These are phyloP conservation scores for Drosophila pseudoobscura DNA, from an alignment of 1,140 invertebrate species.

Conservation along the genomic window DNA sequence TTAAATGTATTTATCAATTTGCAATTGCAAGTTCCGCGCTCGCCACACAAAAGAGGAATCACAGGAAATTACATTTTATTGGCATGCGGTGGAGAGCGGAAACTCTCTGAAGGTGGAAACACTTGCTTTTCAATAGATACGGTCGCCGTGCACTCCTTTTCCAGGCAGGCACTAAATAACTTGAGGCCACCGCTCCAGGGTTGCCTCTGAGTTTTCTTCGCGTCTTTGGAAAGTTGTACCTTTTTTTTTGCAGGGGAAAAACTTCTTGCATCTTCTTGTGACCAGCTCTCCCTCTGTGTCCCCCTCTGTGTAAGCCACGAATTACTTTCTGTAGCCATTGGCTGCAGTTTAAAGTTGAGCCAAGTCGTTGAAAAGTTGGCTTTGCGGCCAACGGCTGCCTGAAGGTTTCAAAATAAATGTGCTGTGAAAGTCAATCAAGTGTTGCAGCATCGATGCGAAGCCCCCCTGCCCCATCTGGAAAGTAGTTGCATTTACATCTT, in stretches of 20 bases:
- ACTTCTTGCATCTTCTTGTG: constrained; percentile 13
- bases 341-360: constrained; percentile 70
- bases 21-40: constrained; percentile 53
- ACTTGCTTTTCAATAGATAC: too few relatives aligned
- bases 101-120: too few relatives aligned
- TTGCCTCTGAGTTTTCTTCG: too few relatives aligned
- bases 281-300: background rate
- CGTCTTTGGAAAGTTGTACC: too few relatives aligned
- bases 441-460: constrained; percentile 63
- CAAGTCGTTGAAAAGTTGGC: constrained; percentile 78
- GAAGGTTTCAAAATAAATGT: constrained; percentile 67
- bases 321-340: constrained; percentile 50
- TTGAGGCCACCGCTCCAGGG: too few relatives aligned
- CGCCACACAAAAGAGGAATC: constrained; percentile 70
- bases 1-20: constrained; percentile 79
- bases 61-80: constrained; percentile 75
- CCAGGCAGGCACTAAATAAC: too few relatives aligned
- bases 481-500: constrained; percentile 50
- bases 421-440: constrained; percentile 80
- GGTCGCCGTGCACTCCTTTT: too few relatives aligned
- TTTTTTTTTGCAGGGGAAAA: background rate
- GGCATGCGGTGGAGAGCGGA: constrained; percentile 21
- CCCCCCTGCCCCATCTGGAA: constrained; percentile 4
- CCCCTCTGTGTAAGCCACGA: constrained; percentile 35
- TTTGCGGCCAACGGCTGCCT: constrained; percentile 43